These are phyloP conservation scores for Cygnus olor DNA, from an alignment of 2,797 vertebrate genomes.

Conservation along the genomic window DNA sequence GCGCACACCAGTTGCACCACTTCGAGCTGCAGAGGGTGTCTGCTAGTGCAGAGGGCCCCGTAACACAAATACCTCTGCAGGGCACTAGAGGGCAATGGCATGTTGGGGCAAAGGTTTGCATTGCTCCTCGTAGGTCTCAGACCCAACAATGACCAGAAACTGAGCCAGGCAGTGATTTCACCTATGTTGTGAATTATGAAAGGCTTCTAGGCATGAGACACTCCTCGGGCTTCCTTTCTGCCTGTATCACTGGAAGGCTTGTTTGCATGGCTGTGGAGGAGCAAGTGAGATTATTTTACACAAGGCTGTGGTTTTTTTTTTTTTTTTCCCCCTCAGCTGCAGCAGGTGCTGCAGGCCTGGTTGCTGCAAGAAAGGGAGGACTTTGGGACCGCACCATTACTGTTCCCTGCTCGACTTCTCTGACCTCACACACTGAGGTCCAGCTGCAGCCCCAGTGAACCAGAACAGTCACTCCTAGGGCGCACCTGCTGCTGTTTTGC, in stretches of 20 bases:
- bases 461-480: neutral
- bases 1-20: fast-evolving
- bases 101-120: neutral
- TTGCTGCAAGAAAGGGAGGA: neutral
- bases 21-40: fast-evolving
- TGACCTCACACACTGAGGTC: fast-evolving
- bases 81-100: neutral
- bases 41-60: fast-evolving
- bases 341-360: neutral
- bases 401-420: neutral
- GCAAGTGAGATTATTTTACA: neutral
- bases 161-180: neutral
- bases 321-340: neutral
- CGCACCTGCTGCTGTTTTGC: fast-evolving
- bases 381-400: neutral
- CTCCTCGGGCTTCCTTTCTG: neutral
- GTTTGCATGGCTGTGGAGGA: neutral
- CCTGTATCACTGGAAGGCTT: fast-evolving
- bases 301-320: neutral
- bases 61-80: neutral
- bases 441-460: neutral
- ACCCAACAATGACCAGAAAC: neutral
- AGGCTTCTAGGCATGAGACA: fast-evolving
- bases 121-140: neutral
- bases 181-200: neutral